Base-by-base conservation (phyloP, 2,888 invertebrate genomes). In the Melolontha melolontha region DNA sequence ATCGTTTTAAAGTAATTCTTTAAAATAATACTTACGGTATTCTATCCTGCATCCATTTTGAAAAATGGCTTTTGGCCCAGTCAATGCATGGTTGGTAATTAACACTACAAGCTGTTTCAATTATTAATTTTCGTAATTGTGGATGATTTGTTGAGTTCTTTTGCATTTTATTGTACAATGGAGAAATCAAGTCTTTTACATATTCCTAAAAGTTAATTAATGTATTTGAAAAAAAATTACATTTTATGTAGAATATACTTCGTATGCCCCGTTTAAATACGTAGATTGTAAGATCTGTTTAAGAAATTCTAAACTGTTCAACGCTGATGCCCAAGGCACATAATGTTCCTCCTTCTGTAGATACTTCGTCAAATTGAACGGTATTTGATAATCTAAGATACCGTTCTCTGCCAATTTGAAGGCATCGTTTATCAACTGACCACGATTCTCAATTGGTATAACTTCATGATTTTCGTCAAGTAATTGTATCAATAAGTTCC, bases 391-490 rank as follows among this genome's bases (percentile, higher is more conserved):
- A 75, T 87, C 81, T 0, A 91, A 79, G 44, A 84, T 81, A 0
- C 86, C 86, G 0, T 86, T 84, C 75, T 89, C 86, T 11, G 91
- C 91, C 7, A 90, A 79, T 77, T 89, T 88, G 79, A 90, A 88
- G 0, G 91, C 88, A 77, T 94, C 93, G 77, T 92, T 91, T 7
- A 94, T 85, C 0, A 93, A 82, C 77, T 93, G 92, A 0, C 91
- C 91, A 64, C 90, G 86, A 39, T 89, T 89, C 2, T 89, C 83
- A 0, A 88, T 84, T 0, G 88, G 86, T 57, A 89, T 87, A 1
- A 85, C 81, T 1, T 79, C 73, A 0, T 85, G 79, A 49, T 80
- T 75, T 51, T 73, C 74, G 47, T 77, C 70, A 0, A 89, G 77
- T 0, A 86, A 86, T 4, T 82, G 73, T 51, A 81, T 83, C 0